Percentiles rank a stretch among this genome's conserved stretches.
These are phyloP conservation scores for Hippopotamus amphibius DNA, from an alignment of 2,113 vertebrate genomes.

Conservation along the genomic window DNA sequence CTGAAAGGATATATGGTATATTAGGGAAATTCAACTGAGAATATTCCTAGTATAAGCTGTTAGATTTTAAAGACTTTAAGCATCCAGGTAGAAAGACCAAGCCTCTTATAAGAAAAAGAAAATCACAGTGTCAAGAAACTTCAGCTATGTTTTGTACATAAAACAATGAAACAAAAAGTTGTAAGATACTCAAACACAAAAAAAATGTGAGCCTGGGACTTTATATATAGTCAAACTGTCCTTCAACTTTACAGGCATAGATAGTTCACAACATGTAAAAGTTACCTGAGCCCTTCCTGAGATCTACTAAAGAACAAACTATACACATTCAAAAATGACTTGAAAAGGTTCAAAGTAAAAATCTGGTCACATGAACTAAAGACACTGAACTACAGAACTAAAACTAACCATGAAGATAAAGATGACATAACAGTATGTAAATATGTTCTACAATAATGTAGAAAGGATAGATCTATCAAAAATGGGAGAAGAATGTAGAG, in stretches of 20 bases:
- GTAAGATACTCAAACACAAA: neutral
- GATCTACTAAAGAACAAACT: neutral
- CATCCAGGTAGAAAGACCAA: slow-evolving; percentile 17
- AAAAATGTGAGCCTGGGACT: neutral
- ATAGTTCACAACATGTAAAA: neutral
- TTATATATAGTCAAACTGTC: neutral
- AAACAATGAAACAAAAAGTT: slow-evolving; percentile 6
- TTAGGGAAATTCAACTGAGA: neutral
- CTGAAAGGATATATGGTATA: neutral
- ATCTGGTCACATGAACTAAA: slow-evolving; percentile 16
- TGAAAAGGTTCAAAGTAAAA: slow-evolving; percentile 41
- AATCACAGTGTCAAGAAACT: neutral
- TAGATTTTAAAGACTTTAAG: neutral
- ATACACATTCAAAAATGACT: neutral
- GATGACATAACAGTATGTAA: neutral
- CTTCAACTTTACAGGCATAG: neutral
- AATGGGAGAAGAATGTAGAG: neutral
- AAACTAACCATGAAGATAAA: neutral
- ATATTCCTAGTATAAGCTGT: neutral
- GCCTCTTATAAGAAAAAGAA: neutral
- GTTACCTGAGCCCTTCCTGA: neutral
- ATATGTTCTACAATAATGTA: neutral
- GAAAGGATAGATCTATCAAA: neutral
- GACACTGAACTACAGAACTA: neutral
- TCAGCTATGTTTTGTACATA: neutral